Conservation (phyloP, 2,888 invertebrate species). For the Urechis unicinctus region DNA sequence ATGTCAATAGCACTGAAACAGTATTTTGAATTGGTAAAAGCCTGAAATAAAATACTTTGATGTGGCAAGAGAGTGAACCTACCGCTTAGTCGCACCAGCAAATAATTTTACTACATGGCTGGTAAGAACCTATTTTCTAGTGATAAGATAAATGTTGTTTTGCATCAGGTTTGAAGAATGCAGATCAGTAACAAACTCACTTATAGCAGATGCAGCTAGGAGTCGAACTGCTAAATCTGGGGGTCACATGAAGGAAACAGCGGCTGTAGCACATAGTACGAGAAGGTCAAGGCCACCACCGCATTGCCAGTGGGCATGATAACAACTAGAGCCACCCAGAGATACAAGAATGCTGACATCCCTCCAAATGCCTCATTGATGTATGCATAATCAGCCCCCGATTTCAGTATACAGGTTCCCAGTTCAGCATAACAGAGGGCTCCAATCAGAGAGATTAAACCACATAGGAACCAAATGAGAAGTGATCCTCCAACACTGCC, state of each 20-base stretch:
- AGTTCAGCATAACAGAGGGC: slow-evolving; percentile 95
- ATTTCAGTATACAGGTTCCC: slow-evolving; percentile 93
- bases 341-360: slow-evolving; percentile 82
- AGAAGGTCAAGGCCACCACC: slow-evolving; percentile 87
- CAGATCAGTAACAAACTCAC: slow-evolving; percentile 24
- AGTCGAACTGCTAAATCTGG: slow-evolving; percentile 62
- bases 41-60: too few relatives aligned
- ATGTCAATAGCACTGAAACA: slow-evolving; percentile 71
- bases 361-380: slow-evolving; percentile 81
- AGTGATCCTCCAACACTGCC: slow-evolving; percentile 85
- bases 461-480: slow-evolving; percentile 83
- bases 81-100: too few relatives aligned
- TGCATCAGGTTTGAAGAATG: too few relatives aligned
- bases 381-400: slow-evolving; percentile 94
- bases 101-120: too few relatives aligned
- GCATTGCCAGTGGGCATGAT: slow-evolving; percentile 90
- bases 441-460: slow-evolving; percentile 81
- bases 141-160: too few relatives aligned
- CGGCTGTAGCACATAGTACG: slow-evolving; percentile 84
- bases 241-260: slow-evolving; percentile 84
- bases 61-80: too few relatives aligned
- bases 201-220: slow-evolving; percentile 54
- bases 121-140: too few relatives aligned
- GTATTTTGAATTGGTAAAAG: too few relatives aligned
- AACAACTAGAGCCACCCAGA: slow-evolving; percentile 85